A percentile compares a stretch with the other conserved stretches of the same genome.
phyloP scores from a whole-genome alignment of 30 jellyfish, hydroid and myxozoan genomes.

The Aurelia sp. region DNA sequence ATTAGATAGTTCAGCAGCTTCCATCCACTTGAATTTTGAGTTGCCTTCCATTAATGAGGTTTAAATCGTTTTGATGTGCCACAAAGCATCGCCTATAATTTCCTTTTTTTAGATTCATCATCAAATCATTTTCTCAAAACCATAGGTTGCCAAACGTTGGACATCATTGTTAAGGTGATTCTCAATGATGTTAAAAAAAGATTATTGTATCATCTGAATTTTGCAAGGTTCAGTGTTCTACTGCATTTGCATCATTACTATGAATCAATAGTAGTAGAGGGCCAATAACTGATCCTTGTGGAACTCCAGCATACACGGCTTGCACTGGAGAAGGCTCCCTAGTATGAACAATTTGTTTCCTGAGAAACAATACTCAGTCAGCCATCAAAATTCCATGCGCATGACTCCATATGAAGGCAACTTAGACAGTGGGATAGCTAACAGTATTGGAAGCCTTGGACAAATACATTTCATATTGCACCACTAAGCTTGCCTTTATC shows the following conservation, averaged over 20 bases:
- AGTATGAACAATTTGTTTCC: slow-evolving; percentile 65
- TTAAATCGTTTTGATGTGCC: slow-evolving; percentile 32
- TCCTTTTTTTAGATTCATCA: neutral
- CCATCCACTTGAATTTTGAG: slow-evolving; percentile 42
- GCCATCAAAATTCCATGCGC: slow-evolving; percentile 61
- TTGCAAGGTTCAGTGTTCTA: no score
- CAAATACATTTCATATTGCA: slow-evolving; percentile 66
- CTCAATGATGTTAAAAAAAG: neutral
- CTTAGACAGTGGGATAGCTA: slow-evolving; percentile 67
- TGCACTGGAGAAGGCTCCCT: slow-evolving; percentile 21
- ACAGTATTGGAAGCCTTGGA: slow-evolving; percentile 63
- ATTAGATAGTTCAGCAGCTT: neutral
- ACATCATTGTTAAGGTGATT: slow-evolving; percentile 21
- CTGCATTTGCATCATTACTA: neutral
- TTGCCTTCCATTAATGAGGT: slow-evolving; percentile 4
- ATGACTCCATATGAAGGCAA: slow-evolving; percentile 66
- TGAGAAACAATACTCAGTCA: slow-evolving; percentile 48
- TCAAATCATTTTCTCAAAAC: slow-evolving; percentile 17
- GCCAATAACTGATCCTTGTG: neutral
- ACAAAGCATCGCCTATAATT: slow-evolving; percentile 37
- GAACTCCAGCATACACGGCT: slow-evolving; percentile 19
- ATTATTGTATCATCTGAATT: no score
- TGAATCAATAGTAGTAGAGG: neutral
- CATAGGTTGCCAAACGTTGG: slow-evolving; percentile 16
- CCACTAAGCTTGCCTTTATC: slow-evolving; percentile 71